phyloP scores from a whole-genome alignment of 2,797 vertebrate genomes.

The Chaunax sp. region DNA sequence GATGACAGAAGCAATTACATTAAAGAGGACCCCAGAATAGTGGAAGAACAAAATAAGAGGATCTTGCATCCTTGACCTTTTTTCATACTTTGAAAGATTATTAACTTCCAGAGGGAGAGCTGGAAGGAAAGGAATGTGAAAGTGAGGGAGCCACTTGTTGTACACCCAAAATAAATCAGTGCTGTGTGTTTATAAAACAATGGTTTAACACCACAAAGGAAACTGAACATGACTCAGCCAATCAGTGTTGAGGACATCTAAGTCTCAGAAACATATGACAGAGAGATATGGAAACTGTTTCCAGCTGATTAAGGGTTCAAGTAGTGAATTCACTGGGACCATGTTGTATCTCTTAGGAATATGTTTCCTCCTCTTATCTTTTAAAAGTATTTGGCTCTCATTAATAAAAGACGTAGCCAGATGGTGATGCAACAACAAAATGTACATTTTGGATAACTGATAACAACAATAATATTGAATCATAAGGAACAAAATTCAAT shows the following conservation, averaged over 20 bases:
- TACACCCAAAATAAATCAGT: constrained; percentile 4
- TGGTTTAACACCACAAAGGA: not conserved
- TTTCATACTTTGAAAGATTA: constrained; percentile 28
- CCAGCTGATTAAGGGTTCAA: no score
- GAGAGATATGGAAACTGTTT: not conserved
- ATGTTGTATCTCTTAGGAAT: no score
- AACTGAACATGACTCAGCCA: not conserved
- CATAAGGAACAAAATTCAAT: no score
- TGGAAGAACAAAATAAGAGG: constrained; percentile 38
- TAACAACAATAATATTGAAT: no score
- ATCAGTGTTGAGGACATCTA: not conserved
- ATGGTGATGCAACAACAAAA: no score
- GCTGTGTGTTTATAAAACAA: not conserved
- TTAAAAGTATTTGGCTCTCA: no score
- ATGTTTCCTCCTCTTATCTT: no score
- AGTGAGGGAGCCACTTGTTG: no score
- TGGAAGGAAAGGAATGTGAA: not conserved
- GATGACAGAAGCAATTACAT: constrained; percentile 67
- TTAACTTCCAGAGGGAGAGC: constrained; percentile 21
- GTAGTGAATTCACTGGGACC: no score
- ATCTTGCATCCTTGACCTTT: constrained; percentile 46
- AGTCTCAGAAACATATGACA: not conserved
- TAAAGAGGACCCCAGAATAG: constrained; percentile 50
- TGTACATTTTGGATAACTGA: no score
- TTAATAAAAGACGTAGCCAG: no score